Evolutionary conservation across 2,888 invertebrate species (phyloP).

Genomic region (Barypeithes pellucidus): DNA sequence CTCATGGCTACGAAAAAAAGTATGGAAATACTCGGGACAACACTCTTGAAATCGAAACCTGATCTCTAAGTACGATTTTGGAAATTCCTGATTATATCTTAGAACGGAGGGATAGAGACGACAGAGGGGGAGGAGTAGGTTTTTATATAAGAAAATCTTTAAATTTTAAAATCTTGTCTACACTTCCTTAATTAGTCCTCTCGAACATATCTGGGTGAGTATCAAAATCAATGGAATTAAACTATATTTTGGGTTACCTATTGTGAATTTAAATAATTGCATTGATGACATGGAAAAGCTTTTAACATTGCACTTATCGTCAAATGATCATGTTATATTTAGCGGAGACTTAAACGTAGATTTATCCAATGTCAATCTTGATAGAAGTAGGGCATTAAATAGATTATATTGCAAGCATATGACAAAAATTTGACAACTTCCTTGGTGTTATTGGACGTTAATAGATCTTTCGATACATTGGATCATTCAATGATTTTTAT

Average conservation of each 20-base stretch:
- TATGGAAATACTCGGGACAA: too few species aligned
- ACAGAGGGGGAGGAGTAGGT: background rate
- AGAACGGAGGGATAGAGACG: background rate
- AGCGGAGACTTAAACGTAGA: background rate
- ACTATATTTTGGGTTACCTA: background rate
- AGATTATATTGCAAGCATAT: background rate
- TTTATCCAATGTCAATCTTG: background rate
- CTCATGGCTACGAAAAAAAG: too few species aligned
- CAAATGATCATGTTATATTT: background rate
- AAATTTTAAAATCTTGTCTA: slow-evolving; percentile 17
- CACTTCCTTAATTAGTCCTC: background rate
- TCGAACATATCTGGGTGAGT: background rate
- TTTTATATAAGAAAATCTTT: slow-evolving; percentile 2
- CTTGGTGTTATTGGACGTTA: background rate
- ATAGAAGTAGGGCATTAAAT: background rate
- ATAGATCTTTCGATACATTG: slow-evolving; percentile 26
- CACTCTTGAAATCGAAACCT: too few species aligned
- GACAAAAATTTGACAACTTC: too few species aligned
- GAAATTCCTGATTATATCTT: too few species aligned
- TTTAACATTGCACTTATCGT: background rate
- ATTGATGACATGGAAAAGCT: background rate
- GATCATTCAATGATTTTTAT: background rate
- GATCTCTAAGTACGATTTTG: too few species aligned
- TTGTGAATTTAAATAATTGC: slow-evolving; percentile 2
- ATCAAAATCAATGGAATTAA: slow-evolving; percentile 1